phyloP scores from a whole-genome alignment of 2,797 vertebrate species.

The Tenualosa ilisha region DNA sequence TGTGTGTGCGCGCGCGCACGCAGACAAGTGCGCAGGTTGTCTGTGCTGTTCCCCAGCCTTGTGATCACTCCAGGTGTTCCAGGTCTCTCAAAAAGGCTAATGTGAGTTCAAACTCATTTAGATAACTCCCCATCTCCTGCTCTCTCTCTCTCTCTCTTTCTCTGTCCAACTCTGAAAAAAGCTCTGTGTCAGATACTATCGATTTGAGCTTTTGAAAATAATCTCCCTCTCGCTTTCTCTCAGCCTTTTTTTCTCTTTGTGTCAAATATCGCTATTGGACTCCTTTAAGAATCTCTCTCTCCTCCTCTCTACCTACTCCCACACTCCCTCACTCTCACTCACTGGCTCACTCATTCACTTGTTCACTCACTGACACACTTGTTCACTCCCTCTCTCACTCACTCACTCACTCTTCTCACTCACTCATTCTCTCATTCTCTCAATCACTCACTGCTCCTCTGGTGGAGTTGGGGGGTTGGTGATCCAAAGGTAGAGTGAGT shows the following conservation, averaged over 20 bases:
- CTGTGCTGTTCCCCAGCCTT: neutral
- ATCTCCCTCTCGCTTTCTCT: neutral
- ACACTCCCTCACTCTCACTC: neutral
- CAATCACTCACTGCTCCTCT: neutral
- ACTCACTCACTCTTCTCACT: neutral
- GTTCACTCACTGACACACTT: too few species aligned
- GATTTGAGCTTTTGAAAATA: neutral
- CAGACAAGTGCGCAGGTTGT: neutral
- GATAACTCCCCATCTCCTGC: neutral
- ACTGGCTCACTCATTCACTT: neutral
- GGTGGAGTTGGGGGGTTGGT: neutral
- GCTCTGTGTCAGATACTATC: slow-evolving; percentile 1
- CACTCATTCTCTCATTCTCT: neutral
- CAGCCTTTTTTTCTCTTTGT: neutral
- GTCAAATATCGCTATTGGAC: neutral
- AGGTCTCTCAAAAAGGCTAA: neutral
- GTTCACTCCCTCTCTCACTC: too few species aligned
- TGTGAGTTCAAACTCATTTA: neutral
- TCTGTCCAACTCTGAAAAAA: neutral
- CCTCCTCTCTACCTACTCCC: neutral
- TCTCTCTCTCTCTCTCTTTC: neutral
- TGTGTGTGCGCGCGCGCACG: neutral
- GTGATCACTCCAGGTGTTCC: neutral
- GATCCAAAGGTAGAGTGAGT: neutral
- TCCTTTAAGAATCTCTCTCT: neutral